phyloP scores from a whole-genome alignment of 53 echinoderm and acorn worm species.

The Glandiceps talaboti region DNA sequence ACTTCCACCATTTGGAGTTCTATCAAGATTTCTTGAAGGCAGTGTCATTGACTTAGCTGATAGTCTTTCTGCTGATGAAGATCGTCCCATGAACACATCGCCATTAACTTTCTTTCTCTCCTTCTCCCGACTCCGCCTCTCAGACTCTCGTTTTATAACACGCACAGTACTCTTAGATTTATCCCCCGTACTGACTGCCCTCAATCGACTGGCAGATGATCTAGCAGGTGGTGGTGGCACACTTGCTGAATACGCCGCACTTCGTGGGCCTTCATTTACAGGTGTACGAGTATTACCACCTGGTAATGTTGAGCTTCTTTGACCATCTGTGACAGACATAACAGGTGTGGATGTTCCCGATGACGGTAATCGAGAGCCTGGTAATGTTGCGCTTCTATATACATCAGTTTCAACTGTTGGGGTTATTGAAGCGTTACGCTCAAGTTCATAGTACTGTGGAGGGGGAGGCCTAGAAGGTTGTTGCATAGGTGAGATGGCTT shows the following conservation, averaged over 20 bases:
- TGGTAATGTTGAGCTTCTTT: too few species aligned
- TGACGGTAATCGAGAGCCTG: too few species aligned
- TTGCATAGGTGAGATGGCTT: background rate
- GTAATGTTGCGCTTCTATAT: too few species aligned
- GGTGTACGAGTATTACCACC: background rate
- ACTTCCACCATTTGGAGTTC: background rate
- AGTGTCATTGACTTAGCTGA: background rate
- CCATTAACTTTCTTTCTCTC: background rate
- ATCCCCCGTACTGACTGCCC: background rate
- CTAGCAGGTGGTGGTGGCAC: background rate
- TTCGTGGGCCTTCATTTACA: background rate
- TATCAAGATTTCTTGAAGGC: background rate
- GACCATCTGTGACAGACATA: background rate
- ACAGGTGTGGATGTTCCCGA: too few species aligned
- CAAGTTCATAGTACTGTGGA: background rate
- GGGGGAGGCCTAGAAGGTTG: background rate
- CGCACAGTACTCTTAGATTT: slow-evolving; percentile 1
- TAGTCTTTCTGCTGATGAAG: background rate
- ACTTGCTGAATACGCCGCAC: background rate
- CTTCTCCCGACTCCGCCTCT: background rate
- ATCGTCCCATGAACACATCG: slow-evolving; percentile 2
- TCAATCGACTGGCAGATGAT: background rate
- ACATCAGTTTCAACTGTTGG: too few species aligned
- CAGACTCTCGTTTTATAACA: slow-evolving; percentile 3
- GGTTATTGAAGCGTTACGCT: too few species aligned